Evolutionary conservation across 1,140 invertebrate species (phyloP), one percentile per base, ranked within the genome.

Genomic region (Prorops nasuta): DNA sequence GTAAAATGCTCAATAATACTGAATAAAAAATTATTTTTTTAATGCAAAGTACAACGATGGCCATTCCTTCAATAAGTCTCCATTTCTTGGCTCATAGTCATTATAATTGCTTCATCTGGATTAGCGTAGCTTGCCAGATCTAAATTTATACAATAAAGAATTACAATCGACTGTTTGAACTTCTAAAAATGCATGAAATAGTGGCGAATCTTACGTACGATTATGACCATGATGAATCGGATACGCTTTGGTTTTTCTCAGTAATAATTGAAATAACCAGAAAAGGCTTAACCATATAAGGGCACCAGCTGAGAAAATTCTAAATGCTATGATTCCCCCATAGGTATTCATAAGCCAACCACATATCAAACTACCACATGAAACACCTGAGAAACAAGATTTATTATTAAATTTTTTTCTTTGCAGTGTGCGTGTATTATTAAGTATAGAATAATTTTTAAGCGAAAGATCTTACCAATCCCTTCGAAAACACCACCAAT

Each of bases 401-500:
- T 0, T 56, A 40, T 34, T 15, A 53, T 36, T 35, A 8, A 44
- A 21, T 16, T 16, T n/a, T n/a, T n/a, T n/a, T n/a, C n/a, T n/a
- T n/a, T n/a, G n/a, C n/a, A n/a, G 38, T 28, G 12, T 24, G 9
- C 34, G 17, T 34, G 14, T 34, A 16, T 21, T 44, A 8, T 44
- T 12, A 12, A 22, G 35, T 21, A 41, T 28, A 32, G 47, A 41
- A 43, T 10, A 24, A 39, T 15, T 17, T 15, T n/a, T 20, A 37
- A 43, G 32, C 35, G 35, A 20, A 19, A 36, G 35, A 20, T 60
- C 67, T 69, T 63, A 85, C 84, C 91, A 6, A 93, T 79, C 16
- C 91, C 91, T 80, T 94, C 91, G 68, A 93, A 94, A 39, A 91
- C 78, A 22, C 88, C 90, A 17, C 91, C 90, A 17, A 92, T 84